Conservation (phyloP, 2,888 invertebrate species). For the Pammene fasciana region DNA sequence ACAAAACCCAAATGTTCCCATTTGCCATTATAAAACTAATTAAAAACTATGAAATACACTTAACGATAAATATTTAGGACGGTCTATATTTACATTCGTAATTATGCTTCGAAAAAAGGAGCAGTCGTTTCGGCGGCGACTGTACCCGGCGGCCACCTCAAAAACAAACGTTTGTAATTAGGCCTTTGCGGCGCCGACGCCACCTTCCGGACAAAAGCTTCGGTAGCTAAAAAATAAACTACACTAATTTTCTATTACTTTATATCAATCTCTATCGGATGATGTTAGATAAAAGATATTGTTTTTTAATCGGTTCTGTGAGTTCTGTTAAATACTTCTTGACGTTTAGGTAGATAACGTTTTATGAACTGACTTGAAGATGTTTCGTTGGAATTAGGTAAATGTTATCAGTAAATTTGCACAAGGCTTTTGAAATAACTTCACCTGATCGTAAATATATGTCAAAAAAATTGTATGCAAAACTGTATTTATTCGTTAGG, state of each 20-base stretch:
- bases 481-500: no score
- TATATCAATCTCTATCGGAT: conserved; percentile 58
- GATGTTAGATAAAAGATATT: conserved; percentile 45
- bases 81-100: conserved; percentile 31
- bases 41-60: conserved; percentile 26
- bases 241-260: conserved; percentile 67
- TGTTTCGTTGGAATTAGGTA: background rate
- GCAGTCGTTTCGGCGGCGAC: conserved; percentile 52
- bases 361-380: conserved; percentile 2
- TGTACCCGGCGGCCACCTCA: conserved; percentile 71
- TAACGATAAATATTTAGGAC: conserved; percentile 19
- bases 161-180: conserved; percentile 81
- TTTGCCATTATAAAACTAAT: conserved; percentile 15
- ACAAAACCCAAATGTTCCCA: background rate
- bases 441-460: no score
- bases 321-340: conserved; percentile 24
- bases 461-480: no score
- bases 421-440: no score
- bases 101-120: conserved; percentile 23
- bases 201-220: conserved; percentile 62
- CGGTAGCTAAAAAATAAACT: conserved; percentile 71
- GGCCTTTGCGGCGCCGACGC: conserved; percentile 61
- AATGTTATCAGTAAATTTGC: background rate
- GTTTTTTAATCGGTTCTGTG: conserved; percentile 38
- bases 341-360: conserved; percentile 6